These are phyloP conservation scores for Elachura formosa DNA, from an alignment of 2,113 vertebrate species.

Conservation along the genomic window DNA sequence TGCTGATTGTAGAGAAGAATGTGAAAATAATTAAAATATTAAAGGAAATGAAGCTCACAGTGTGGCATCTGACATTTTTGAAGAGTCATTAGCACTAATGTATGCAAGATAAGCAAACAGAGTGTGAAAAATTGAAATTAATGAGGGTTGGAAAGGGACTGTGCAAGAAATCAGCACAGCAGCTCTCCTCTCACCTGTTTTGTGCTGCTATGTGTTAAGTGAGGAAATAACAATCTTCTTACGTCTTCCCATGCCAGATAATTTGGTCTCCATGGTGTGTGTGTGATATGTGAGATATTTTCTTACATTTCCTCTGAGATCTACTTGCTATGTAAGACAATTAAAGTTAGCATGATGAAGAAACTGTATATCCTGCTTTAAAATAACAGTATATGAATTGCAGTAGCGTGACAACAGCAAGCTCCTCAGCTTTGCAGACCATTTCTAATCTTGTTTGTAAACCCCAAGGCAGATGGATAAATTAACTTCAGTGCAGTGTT, in stretches of 20 bases:
- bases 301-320: background rate
- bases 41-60: background rate
- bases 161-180: background rate
- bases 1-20: background rate
- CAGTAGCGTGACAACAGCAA: background rate
- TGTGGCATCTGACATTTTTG: background rate
- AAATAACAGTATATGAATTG: background rate
- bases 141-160: background rate
- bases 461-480: background rate
- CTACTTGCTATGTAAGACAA: background rate
- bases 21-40: slow-evolving; percentile 30
- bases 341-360: background rate
- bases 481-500: background rate
- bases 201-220: background rate
- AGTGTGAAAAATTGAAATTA: slow-evolving; percentile 12
- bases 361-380: background rate
- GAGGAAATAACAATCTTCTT: background rate
- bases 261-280: background rate
- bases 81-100: slow-evolving; percentile 19
- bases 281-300: background rate
- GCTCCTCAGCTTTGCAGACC: background rate
- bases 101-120: background rate
- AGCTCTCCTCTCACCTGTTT: background rate
- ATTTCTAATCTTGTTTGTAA: background rate
- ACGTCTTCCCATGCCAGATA: background rate